Evolutionary conservation across 2,888 invertebrate genomes (phyloP).

Genomic region (Mythimna albipuncta): DNA sequence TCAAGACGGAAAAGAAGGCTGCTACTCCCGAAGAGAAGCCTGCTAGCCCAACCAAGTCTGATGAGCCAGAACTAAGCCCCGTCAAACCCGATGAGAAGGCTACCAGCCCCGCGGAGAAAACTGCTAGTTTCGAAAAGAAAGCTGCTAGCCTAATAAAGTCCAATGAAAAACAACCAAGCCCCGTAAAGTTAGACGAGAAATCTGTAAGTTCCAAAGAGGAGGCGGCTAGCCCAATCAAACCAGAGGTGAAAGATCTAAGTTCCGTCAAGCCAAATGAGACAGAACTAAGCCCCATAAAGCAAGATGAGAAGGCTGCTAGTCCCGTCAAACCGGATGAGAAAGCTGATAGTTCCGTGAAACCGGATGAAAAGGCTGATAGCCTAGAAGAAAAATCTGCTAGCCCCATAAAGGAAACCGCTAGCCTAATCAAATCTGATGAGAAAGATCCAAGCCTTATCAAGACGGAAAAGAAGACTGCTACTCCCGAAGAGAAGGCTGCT

Average conservation of each 20-base stretch:
- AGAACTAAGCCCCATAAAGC: conserved; percentile 25
- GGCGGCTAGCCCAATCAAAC: not conserved
- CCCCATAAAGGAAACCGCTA: not conserved
- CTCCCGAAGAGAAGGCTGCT: not conserved
- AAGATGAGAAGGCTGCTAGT: conserved; percentile 28
- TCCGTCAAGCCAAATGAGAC: not conserved
- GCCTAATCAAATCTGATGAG: conserved; percentile 16
- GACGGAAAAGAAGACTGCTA: not conserved
- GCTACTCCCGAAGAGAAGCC: not conserved
- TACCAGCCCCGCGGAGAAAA: not conserved
- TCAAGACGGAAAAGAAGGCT: not conserved
- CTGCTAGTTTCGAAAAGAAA: not conserved
- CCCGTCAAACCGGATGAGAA: not conserved
- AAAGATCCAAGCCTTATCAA: conserved; percentile 2
- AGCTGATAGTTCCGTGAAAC: rapidly evolving
- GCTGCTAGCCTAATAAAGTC: not conserved
- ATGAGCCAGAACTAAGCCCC: not conserved
- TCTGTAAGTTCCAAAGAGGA: not conserved
- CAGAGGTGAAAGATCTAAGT: not conserved
- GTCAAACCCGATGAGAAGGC: not conserved
- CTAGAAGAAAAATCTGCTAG: no score
- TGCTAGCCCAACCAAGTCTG: not conserved
- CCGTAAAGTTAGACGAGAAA: not conserved
- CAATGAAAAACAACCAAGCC: not conserved
- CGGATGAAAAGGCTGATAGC: not conserved